Conservation (phyloP, 2,797 vertebrate species). For the Octomys mimax region DNA sequence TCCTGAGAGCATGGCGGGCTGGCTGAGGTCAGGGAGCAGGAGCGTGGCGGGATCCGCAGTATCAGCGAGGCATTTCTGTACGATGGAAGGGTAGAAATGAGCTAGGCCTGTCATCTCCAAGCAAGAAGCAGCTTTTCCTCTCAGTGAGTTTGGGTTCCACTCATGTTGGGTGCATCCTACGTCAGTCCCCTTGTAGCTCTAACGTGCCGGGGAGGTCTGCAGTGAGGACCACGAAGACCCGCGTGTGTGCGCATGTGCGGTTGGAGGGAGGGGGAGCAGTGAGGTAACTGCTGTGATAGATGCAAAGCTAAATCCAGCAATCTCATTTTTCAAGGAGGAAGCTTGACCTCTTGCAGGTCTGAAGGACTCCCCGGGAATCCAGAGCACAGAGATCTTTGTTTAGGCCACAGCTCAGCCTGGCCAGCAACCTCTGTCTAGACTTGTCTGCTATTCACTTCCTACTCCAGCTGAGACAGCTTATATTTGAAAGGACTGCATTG, state of each 20-base stretch:
- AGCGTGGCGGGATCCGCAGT: accelerated
- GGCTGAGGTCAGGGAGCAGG: not conserved
- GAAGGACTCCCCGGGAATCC: not conserved
- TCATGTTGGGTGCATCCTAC: not conserved
- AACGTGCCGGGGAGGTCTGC: not conserved
- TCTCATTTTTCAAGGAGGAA: conserved; percentile 16
- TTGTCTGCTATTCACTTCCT: conserved; percentile 59
- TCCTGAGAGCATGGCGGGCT: accelerated
- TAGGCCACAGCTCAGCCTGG: not conserved
- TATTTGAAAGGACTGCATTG: not conserved
- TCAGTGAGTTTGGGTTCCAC: not conserved
- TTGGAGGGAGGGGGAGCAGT: not conserved
- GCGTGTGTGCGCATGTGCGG: no score
- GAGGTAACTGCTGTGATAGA: not conserved
- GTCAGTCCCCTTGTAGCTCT: not conserved
- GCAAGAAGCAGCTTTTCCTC: not conserved
- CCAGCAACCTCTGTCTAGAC: conserved; percentile 64
- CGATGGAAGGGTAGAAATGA: not conserved
- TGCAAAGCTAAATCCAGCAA: not conserved
- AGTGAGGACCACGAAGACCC: not conserved
- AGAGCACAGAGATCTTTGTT: conserved; percentile 10
- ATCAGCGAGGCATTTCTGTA: not conserved
- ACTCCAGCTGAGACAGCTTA: not conserved
- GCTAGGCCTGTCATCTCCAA: not conserved
- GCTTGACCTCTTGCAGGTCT: not conserved